phyloP scores from a whole-genome alignment of 2,113 vertebrate species.

The Vicugna pacos region DNA sequence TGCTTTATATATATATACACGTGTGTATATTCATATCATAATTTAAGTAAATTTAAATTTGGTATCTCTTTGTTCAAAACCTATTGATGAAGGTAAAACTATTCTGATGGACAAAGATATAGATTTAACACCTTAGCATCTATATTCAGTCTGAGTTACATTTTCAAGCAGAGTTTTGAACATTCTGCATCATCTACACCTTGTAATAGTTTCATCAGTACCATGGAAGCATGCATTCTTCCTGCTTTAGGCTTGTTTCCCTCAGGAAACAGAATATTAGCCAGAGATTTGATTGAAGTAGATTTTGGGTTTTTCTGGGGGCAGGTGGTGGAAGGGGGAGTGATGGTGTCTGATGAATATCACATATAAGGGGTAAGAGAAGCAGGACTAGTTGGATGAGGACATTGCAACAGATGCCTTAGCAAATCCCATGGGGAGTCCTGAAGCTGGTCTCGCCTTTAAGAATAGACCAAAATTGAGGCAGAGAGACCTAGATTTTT shows the following conservation, averaged over 20 bases:
- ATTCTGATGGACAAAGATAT: neutral
- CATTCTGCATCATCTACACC: neutral
- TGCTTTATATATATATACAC: neutral
- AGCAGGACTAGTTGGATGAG: neutral
- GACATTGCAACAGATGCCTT: neutral
- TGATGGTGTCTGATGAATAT: neutral
- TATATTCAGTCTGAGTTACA: neutral
- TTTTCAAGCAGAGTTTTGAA: neutral
- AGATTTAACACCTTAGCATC: neutral
- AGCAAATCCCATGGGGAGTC: neutral
- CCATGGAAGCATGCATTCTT: neutral
- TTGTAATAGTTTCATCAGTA: neutral
- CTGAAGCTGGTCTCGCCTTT: neutral
- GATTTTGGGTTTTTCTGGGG: neutral
- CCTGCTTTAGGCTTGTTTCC: neutral
- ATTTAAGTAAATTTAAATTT: slow-evolving; percentile 16
- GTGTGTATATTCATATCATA: neutral
- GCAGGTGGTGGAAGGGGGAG: neutral
- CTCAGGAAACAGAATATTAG: neutral
- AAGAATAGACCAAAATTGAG: neutral
- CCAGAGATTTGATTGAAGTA: neutral
- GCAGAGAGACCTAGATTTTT: neutral
- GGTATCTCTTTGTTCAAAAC: neutral
- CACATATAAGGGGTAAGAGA: neutral
- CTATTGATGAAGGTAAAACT: neutral